These are phyloP conservation scores for Agrotis clavis DNA, from an alignment of 2,888 invertebrate genomes.

Conservation along the genomic window DNA sequence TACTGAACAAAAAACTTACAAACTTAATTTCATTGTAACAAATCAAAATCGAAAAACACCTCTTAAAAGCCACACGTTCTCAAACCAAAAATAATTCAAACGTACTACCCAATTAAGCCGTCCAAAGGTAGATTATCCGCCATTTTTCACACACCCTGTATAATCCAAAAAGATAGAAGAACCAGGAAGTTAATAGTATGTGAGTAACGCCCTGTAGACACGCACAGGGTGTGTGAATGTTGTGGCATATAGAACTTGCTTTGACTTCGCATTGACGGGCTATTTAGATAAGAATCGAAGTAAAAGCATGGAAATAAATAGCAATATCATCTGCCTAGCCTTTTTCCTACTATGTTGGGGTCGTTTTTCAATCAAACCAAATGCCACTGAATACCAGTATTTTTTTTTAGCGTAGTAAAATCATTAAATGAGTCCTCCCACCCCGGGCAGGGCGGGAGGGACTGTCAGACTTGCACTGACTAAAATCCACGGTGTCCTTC, in stretches of 20 bases:
- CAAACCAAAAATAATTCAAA: conserved; percentile 20
- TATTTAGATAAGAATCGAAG: conserved; percentile 30
- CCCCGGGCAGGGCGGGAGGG: too few relatives aligned
- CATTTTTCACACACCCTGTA: conserved; percentile 36
- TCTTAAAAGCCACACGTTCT: background rate
- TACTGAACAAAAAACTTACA: too few relatives aligned
- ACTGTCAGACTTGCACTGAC: too few relatives aligned
- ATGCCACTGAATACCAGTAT: too few relatives aligned
- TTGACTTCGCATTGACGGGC: conserved; percentile 2
- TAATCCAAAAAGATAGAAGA: conserved; percentile 31
- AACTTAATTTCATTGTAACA: background rate
- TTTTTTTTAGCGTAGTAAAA: too few relatives aligned
- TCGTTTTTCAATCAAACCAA: too few relatives aligned
- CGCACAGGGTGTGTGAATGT: conserved; percentile 46
- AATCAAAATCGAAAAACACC: background rate
- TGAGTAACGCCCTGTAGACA: conserved; percentile 45
- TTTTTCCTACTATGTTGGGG: too few relatives aligned
- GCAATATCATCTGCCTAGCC: too few relatives aligned
- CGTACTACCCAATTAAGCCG: conserved; percentile 9
- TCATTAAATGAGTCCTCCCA: too few relatives aligned
- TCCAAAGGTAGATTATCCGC: conserved; percentile 11
- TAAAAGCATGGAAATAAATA: background rate
- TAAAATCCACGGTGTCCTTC: too few relatives aligned
- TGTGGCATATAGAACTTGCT: conserved; percentile 28
- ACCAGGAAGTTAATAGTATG: conserved; percentile 49